Evolutionary conservation across 1,140 invertebrate genomes (phyloP).

Genomic region (Dryas iulia): DNA sequence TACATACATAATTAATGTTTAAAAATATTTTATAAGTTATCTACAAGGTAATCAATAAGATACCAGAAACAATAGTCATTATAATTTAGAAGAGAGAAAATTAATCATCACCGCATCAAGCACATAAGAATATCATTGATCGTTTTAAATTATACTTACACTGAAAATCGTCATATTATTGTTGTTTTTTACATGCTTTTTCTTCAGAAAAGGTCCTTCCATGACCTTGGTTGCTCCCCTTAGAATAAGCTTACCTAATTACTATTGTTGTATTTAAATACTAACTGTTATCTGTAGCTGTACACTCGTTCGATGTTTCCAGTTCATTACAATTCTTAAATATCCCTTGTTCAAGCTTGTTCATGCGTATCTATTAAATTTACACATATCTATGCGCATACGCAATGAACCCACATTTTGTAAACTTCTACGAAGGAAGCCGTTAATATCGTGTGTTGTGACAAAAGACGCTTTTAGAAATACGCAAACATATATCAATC

Average conservation of each 20-base stretch:
- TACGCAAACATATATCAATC: too few species aligned
- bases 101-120: too few species aligned
- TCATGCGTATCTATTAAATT: slow-evolving; percentile 67
- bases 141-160: neutral
- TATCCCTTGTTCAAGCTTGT: slow-evolving; percentile 60
- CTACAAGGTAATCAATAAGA: too few species aligned
- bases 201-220: too few species aligned
- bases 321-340: slow-evolving; percentile 51
- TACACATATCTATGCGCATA: slow-evolving; percentile 69
- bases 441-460: neutral
- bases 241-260: neutral
- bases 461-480: too few species aligned
- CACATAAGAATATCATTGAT: too few species aligned
- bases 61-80: too few species aligned
- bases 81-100: too few species aligned
- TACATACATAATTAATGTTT: too few species aligned
- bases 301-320: slow-evolving; percentile 49
- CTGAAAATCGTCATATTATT: neutral
- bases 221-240: too few species aligned
- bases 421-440: slow-evolving; percentile 21
- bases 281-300: slow-evolving; percentile 9
- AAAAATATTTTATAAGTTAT: too few species aligned
- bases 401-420: slow-evolving; percentile 66
- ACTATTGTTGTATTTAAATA: slow-evolving; percentile 7
- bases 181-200: neutral